Evolutionary conservation across 2,888 invertebrate species (phyloP), one percentile per base, ranked within the genome.

Genomic region (Chrysolina oricalcia): DNA sequence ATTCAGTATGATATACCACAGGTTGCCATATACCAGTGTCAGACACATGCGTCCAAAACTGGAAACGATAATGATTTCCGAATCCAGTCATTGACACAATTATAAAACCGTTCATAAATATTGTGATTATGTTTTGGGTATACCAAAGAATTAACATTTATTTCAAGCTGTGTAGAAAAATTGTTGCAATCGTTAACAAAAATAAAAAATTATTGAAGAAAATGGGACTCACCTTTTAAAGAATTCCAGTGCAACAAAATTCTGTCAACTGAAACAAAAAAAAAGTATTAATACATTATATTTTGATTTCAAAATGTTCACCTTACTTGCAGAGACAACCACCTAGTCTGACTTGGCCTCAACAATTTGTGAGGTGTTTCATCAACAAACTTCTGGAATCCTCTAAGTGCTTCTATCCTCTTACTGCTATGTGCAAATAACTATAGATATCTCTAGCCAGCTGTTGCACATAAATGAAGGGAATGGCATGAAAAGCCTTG

Each of bases 381-480:
- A n/a, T n/a, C n/a, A n/a, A n/a, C n/a, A n/a, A n/a, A n/a, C n/a
- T n/a, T n/a, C n/a, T n/a, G n/a, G n/a, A n/a, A n/a, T n/a, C n/a
- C n/a, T n/a, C n/a, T n/a, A n/a, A n/a, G n/a, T n/a, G n/a, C n/a
- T n/a, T n/a, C n/a, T n/a, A n/a, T n/a, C n/a, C n/a, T n/a, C n/a
- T n/a, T n/a, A n/a, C n/a, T n/a, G n/a, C n/a, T n/a, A n/a, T n/a
- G n/a, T n/a, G n/a, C n/a, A n/a, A n/a, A n/a, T n/a, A n/a, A n/a
- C n/a, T n/a, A n/a, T n/a, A n/a, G n/a, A n/a, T n/a, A n/a, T n/a
- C n/a, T n/a, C n/a, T n/a, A n/a, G n/a, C n/a, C n/a, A n/a, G n/a
- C n/a, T 78, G 73, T 68, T 21, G 80, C 70, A 66, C 72, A 76
- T 15, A 79, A 67, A 74, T 80, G 77, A 19, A 79, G 71, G 21